A percentile compares a stretch with the other conserved stretches of the same genome.
These are phyloP conservation scores for Troides aeacus DNA, from an alignment of 2,888 invertebrate genomes.

Conservation along the genomic window DNA sequence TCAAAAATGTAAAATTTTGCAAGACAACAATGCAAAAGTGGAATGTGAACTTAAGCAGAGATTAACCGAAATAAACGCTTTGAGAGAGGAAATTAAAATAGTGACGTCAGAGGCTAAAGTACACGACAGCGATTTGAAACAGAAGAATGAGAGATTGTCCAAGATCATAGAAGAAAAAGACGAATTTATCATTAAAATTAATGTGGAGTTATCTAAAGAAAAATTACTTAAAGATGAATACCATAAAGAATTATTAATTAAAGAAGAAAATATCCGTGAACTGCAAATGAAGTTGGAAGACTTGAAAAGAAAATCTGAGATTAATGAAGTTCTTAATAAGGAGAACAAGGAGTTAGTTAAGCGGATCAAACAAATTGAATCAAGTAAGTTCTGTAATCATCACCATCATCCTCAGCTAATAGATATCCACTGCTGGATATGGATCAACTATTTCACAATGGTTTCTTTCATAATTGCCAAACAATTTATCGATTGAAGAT, in stretches of 20 bases:
- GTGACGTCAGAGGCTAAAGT: slow-evolving; percentile 14
- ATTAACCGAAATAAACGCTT: slow-evolving; percentile 44
- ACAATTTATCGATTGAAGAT: no score
- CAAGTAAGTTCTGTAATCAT: slow-evolving; percentile 48
- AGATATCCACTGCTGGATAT: no score
- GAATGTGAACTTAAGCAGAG: slow-evolving; percentile 49
- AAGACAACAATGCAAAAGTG: slow-evolving; percentile 54
- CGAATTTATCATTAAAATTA: slow-evolving; percentile 43
- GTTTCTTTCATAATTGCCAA: no score
- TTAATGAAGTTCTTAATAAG: slow-evolving; percentile 45
- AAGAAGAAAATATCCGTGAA: slow-evolving; percentile 37
- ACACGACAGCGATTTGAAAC: slow-evolving; percentile 22
- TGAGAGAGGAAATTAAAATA: slow-evolving; percentile 33
- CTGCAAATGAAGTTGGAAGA: slow-evolving; percentile 44
- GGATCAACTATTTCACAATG: no score
- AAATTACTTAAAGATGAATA: slow-evolving; percentile 43
- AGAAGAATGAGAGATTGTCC: slow-evolving; percentile 34
- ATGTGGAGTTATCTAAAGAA: slow-evolving; percentile 48
- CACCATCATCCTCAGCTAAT: no score
- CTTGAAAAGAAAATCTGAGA: slow-evolving; percentile 40
- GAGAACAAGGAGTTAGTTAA: slow-evolving; percentile 57
- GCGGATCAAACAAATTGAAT: slow-evolving; percentile 53
- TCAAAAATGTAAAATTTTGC: slow-evolving; percentile 51
- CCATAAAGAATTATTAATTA: slow-evolving; percentile 42
- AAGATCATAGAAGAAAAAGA: slow-evolving; percentile 46